Evolutionary conservation across 2,113 vertebrate genomes (phyloP), one percentile per base, ranked within the genome.

Genomic region (Dinomys branickii): DNA sequence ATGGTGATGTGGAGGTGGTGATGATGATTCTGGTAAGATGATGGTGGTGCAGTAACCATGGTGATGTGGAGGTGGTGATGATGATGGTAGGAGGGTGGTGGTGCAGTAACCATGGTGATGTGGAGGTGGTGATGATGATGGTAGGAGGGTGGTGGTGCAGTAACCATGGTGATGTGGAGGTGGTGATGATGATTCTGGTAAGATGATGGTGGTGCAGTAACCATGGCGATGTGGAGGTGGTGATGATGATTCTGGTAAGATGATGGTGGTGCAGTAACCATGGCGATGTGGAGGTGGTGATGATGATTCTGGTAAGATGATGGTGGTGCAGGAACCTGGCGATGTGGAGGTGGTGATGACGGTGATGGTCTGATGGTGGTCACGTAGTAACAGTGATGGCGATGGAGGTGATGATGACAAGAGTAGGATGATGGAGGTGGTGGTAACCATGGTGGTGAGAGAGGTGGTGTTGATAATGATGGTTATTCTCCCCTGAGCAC

Each of bases 361-460:
- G 44, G 0, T 35, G 38, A 3, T 63, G 4, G 1, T 22, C 0
- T 30, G 59, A 30, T 63, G 59, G 26, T 28, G 59, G 59, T 63
- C 9, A n/a, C n/a, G 59, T 30, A 63, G 26, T 28, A 63, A 63
- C 59, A 63, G 30, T 63, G 59, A 11, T 11, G 10, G 26, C 28
- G 59, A 61, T 38, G 22, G 1, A 54, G 28, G 5, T 35, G 47
- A 1, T 73, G 9, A 9, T 75, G 38, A 12, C 19, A n/a, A n/a
- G n/a, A n/a, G n/a, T n/a, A n/a, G n/a, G n/a, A n/a, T n/a, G n/a
- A n/a, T n/a, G n/a, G n/a, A n/a, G 35, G 4, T 77, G 33, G 12
- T 71, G 7, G 2, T 67, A 54, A 0, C 13, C 22, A 3, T 35
- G 16, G 0, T 58, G 58, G 1, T 69, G 17, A 0, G 82, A 2